These are phyloP conservation scores for Drepanosiphum platanoidis DNA, from an alignment of 2,888 invertebrate genomes.

Conservation along the genomic window DNA sequence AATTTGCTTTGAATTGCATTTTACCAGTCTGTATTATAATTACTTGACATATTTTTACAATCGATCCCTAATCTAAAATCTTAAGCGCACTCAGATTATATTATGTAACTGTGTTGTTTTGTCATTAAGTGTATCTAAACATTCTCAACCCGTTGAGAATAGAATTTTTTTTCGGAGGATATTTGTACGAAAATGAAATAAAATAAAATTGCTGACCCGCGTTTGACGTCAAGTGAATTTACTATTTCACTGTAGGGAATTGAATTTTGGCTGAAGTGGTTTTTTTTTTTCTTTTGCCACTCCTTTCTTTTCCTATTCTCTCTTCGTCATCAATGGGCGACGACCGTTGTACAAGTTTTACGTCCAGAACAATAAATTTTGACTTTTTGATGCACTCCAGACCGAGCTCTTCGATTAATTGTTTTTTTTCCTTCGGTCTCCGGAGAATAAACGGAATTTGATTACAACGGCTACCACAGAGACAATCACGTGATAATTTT, in stretches of 20 bases:
- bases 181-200: conserved; percentile 2
- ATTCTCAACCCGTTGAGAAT: background rate
- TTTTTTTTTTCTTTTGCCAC: conserved; percentile 45
- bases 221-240: conserved; percentile 45
- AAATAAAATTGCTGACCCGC: conserved; percentile 53
- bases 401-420: conserved; percentile 56
- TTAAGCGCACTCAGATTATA: background rate
- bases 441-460: conserved; percentile 47
- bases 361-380: conserved; percentile 57
- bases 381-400: conserved; percentile 57
- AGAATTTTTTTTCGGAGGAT: conserved; percentile 15
- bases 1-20: no score
- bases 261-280: conserved; percentile 42
- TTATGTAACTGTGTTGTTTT: background rate
- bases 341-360: conserved; percentile 45
- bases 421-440: conserved; percentile 48
- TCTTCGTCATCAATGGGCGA: conserved; percentile 21
- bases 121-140: background rate
- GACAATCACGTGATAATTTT: conserved; percentile 46
- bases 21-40: no score
- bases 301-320: conserved; percentile 16
- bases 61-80: background rate
- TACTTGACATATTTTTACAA: no score
- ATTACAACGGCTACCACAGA: conserved; percentile 33
- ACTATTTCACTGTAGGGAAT: conserved; percentile 57